phyloP scores from a whole-genome alignment of 2,888 invertebrate species.

The Oscheius sp. region DNA sequence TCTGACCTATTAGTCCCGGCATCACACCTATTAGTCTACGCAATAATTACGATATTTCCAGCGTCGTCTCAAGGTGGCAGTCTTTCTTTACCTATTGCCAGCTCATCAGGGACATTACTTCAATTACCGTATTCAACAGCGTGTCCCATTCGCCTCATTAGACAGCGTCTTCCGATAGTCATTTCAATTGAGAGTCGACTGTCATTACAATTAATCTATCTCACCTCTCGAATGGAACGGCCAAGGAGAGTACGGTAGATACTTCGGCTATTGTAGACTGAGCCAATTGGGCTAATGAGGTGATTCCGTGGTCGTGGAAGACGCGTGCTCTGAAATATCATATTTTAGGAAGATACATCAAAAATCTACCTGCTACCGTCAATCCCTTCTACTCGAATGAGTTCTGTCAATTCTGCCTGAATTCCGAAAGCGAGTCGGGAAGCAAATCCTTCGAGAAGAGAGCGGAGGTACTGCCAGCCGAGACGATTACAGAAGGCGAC shows the following conservation, averaged over 20 bases:
- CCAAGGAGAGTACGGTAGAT: constrained; percentile 45
- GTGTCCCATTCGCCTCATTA: constrained; percentile 28
- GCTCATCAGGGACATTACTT: constrained; percentile 31
- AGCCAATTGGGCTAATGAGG: constrained; percentile 48
- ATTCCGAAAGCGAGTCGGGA: constrained; percentile 88
- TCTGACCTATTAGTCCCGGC: constrained; percentile 2
- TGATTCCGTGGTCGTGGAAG: constrained; percentile 57
- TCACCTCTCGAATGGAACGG: constrained; percentile 58
- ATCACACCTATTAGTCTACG: constrained; percentile 3
- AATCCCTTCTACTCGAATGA: constrained; percentile 82
- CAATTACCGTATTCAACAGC: constrained; percentile 35
- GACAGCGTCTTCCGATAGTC: constrained; percentile 12
- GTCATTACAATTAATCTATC: constrained; percentile 11
- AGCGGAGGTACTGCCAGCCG: constrained; percentile 90
- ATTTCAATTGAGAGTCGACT: constrained; percentile 1
- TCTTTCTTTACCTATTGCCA: constrained; percentile 17
- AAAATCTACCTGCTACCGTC: constrained; percentile 54
- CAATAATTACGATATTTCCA: background rate
- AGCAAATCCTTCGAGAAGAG: constrained; percentile 91
- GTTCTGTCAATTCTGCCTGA: constrained; percentile 88
- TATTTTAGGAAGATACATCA: background rate
- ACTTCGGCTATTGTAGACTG: constrained; percentile 44
- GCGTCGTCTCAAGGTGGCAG: background rate
- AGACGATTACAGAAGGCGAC: constrained; percentile 92
- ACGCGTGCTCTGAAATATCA: constrained; percentile 53